phyloP scores from a whole-genome alignment of 2,113 vertebrate species.

The Ceyx melanurus region DNA sequence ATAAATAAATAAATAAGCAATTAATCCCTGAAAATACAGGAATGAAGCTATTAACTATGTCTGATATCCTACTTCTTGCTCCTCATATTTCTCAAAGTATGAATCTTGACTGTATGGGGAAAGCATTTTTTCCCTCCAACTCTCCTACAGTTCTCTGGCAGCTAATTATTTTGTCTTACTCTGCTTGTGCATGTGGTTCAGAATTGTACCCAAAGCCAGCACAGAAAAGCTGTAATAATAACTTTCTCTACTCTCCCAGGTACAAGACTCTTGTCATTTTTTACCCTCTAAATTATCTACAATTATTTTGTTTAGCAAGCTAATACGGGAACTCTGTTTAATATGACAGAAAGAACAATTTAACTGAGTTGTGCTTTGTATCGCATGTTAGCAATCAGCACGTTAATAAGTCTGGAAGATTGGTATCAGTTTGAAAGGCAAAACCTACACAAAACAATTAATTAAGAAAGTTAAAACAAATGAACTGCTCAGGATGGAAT shows the following conservation, averaged over 20 bases:
- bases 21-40: neutral
- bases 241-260: slow-evolving; percentile 7
- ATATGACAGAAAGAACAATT: slow-evolving; percentile 65
- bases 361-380: slow-evolving; percentile 54
- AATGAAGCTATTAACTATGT: neutral
- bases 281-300: slow-evolving; percentile 61
- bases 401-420: slow-evolving; percentile 78
- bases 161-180: slow-evolving; percentile 15
- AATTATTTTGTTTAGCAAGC: slow-evolving; percentile 61
- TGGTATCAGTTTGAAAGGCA: slow-evolving; percentile 76
- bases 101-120: neutral
- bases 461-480: slow-evolving; percentile 84
- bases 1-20: neutral
- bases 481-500: slow-evolving; percentile 72
- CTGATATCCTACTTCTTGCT: neutral
- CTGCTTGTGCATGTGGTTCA: neutral
- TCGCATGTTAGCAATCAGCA: slow-evolving; percentile 66
- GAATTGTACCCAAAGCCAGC: neutral
- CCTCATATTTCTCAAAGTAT: neutral
- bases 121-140: neutral
- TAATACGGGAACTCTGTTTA: slow-evolving; percentile 53
- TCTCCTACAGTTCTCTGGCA: neutral
- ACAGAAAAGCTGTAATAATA: neutral
- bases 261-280: slow-evolving; percentile 15
- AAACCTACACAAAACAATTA: slow-evolving; percentile 83